phyloP scores from a whole-genome alignment of 30 jellyfish, hydroid and myxozoan species.

The Aurelia aurita complex sp. Pacific region DNA sequence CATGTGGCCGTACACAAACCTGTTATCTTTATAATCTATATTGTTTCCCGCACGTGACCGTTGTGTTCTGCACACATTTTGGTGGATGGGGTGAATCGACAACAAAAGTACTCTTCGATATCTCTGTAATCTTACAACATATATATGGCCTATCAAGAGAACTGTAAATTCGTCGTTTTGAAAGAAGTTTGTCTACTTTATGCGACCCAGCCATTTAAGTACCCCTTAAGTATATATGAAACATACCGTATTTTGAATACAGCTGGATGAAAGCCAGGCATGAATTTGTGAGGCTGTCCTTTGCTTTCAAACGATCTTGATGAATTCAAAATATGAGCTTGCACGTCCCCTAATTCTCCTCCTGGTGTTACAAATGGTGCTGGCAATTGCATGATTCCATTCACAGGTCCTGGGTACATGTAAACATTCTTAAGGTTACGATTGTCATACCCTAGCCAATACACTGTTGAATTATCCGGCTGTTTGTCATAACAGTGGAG shows the following conservation, averaged over 20 bases:
- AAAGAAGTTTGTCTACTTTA: too few relatives aligned
- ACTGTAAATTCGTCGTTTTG: too few relatives aligned
- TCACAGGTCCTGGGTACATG: conserved; percentile 21
- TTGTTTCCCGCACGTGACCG: too few relatives aligned
- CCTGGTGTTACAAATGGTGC: conserved; percentile 49
- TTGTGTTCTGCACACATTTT: too few relatives aligned
- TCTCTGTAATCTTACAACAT: too few relatives aligned
- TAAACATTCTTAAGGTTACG: conserved; percentile 25
- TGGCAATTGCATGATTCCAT: conserved; percentile 43
- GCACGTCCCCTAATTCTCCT: conserved; percentile 54
- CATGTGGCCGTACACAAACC: too few relatives aligned
- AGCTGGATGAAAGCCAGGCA: conserved; percentile 41
- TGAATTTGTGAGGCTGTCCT: conserved; percentile 54
- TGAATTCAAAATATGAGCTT: conserved; percentile 6
- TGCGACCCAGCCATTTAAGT: too few relatives aligned
- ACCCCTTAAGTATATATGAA: too few relatives aligned
- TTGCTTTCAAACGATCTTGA: conserved; percentile 13
- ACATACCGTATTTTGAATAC: conserved; percentile 53
- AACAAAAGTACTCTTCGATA: too few relatives aligned
- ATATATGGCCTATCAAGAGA: too few relatives aligned
- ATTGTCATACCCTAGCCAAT: conserved; percentile 67
- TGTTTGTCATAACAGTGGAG: conserved; percentile 21
- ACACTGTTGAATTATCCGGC: neutral
- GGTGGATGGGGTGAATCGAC: too few relatives aligned
- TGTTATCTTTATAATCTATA: too few relatives aligned